A percentile compares a stretch with the other conserved stretches of the same genome.
phyloP scores from a whole-genome alignment of 1,140 invertebrate species.

The Caenorhabditis tropicalis region DNA sequence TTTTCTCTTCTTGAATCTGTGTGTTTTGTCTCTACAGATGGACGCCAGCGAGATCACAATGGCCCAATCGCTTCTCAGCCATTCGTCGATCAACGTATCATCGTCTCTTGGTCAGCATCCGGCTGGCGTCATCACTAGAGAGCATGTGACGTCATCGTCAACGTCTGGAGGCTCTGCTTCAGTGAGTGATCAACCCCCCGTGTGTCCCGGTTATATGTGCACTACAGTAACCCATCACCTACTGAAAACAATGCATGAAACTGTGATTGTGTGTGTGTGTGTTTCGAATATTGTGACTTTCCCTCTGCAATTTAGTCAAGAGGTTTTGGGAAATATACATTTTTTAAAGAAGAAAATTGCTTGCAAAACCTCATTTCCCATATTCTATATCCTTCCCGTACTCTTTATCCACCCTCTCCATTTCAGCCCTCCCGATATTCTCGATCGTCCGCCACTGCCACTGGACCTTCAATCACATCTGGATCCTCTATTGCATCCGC shows the following conservation, averaged over 20 bases:
- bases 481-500: constrained; percentile 24
- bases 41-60: constrained; percentile 43
- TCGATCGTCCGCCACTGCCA: constrained; percentile 16
- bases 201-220: not conserved
- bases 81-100: constrained; percentile 45
- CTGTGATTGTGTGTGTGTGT: not conserved
- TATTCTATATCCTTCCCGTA: too few relatives aligned
- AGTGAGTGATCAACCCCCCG: not conserved
- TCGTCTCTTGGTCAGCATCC: constrained; percentile 27
- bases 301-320: too few relatives aligned
- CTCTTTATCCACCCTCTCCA: not conserved
- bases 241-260: not conserved
- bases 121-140: constrained; percentile 35
- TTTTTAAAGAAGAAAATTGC: not conserved
- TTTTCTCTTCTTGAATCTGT: constrained; percentile 14
- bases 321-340: too few relatives aligned
- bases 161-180: constrained; percentile 38
- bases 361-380: not conserved
- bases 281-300: not conserved
- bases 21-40: constrained; percentile 52
- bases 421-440: constrained; percentile 49
- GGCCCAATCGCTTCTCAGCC: constrained; percentile 41
- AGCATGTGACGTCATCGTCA: constrained; percentile 43
- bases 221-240: not conserved
- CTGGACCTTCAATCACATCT: constrained; percentile 6